These are phyloP conservation scores for Acanthoscelides obtectus DNA, from an alignment of 2,888 invertebrate species.

Conservation along the genomic window DNA sequence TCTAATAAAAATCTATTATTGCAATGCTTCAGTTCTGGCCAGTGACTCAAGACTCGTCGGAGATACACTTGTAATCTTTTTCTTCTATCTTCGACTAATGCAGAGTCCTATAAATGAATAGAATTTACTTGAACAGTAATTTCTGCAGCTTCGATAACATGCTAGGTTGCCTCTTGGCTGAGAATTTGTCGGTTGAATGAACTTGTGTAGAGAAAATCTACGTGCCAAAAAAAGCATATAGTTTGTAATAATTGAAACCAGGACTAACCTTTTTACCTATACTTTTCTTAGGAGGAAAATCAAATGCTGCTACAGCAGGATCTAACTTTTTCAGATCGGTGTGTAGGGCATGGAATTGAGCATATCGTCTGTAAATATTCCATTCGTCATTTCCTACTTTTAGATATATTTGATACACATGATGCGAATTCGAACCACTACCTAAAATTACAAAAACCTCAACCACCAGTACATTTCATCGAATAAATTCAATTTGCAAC, in stretches of 20 bases:
- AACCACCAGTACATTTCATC: too few species aligned
- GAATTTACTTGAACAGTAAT: slow-evolving; percentile 5
- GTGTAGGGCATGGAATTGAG: slow-evolving; percentile 86
- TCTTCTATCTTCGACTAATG: slow-evolving; percentile 83
- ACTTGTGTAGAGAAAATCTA: too few species aligned
- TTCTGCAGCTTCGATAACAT: too few species aligned
- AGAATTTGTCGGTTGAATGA: too few species aligned
- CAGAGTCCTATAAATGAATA: slow-evolving; percentile 57
- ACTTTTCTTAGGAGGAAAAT: slow-evolving; percentile 94
- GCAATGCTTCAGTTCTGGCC: slow-evolving; percentile 72
- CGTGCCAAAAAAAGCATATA: too few species aligned
- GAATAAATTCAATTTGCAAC: too few species aligned
- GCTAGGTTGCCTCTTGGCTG: too few species aligned
- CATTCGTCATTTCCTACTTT: slow-evolving; percentile 86
- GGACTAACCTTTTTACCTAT: slow-evolving; percentile 78
- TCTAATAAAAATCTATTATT: slow-evolving; percentile 75
- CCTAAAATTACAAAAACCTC: slow-evolving; percentile 41
- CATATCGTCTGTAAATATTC: slow-evolving; percentile 93
- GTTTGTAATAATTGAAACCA: too few species aligned
- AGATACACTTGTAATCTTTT: slow-evolving; percentile 83
- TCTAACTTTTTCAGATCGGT: slow-evolving; percentile 79
- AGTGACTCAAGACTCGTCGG: slow-evolving; percentile 73
- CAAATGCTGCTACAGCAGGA: slow-evolving; percentile 71
- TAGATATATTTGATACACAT: slow-evolving; percentile 81
- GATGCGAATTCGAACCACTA: slow-evolving; percentile 69